Evolutionary conservation across 92 coral and sea anemone species (phyloP).

Genomic region (Galaxea fascicularis): DNA sequence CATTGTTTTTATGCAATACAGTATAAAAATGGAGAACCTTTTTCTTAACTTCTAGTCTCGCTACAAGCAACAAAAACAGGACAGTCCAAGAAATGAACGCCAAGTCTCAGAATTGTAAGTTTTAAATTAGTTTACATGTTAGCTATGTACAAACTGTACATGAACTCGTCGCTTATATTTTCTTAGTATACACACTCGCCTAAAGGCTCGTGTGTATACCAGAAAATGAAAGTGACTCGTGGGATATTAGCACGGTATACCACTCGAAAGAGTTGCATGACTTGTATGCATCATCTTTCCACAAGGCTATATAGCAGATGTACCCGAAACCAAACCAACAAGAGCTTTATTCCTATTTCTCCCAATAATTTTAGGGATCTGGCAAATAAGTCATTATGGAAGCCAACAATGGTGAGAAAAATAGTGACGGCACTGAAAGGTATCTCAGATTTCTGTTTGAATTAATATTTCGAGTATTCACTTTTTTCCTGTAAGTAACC

Average conservation of each 20-base stretch:
- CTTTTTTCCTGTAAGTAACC: background rate
- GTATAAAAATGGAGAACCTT: background rate
- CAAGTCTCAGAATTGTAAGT: conserved; percentile 48
- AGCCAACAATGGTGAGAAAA: conserved; percentile 74
- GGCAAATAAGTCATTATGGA: conserved; percentile 65
- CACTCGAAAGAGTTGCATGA: too few relatives aligned
- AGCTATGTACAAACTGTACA: too few relatives aligned
- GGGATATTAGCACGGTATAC: too few relatives aligned
- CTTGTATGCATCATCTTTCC: too few relatives aligned
- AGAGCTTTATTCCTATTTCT: background rate
- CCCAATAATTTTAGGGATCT: conserved; percentile 18
- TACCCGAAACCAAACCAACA: background rate
- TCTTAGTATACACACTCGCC: too few relatives aligned
- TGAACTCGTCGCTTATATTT: too few relatives aligned
- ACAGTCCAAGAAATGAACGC: conserved; percentile 35
- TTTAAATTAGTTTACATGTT: too few relatives aligned
- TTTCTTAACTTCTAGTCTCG: conserved; percentile 49
- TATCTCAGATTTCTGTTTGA: conserved; percentile 28
- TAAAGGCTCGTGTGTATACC: too few relatives aligned
- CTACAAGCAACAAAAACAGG: conserved; percentile 59
- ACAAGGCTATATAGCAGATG: too few relatives aligned
- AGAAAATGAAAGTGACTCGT: too few relatives aligned
- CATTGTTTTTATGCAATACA: background rate
- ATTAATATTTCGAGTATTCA: background rate
- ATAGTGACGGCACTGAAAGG: conserved; percentile 84